Evolutionary conservation across 2,888 invertebrate species (phyloP).

Genomic region (Augiades crinisus): DNA sequence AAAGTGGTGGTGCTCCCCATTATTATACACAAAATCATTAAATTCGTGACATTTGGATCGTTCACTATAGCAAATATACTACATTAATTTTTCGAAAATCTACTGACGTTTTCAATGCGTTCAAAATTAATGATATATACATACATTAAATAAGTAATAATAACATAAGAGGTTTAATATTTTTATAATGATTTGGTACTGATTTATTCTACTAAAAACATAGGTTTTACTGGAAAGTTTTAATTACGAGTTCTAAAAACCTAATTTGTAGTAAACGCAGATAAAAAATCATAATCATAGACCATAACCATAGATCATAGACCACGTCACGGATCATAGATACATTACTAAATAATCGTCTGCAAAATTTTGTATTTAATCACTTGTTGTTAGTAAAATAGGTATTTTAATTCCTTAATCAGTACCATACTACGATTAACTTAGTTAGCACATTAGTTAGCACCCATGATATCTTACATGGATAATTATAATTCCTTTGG

Average conservation of each 20-base stretch:
- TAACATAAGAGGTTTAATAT: neutral
- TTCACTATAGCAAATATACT: neutral
- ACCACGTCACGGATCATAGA: too few relatives aligned
- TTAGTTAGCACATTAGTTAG: neutral
- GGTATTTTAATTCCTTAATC: neutral
- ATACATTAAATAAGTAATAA: neutral
- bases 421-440: too few relatives aligned
- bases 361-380: neutral
- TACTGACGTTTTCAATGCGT: neutral
- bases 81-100: too few relatives aligned
- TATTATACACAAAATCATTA: too few relatives aligned
- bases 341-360: too few relatives aligned
- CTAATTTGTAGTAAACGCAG: too few relatives aligned
- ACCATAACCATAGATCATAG: too few relatives aligned
- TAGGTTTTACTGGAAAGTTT: too few relatives aligned
- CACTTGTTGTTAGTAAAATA: neutral
- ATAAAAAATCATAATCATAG: too few relatives aligned
- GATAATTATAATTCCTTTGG: slow-evolving; percentile 13
- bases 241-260: too few relatives aligned
- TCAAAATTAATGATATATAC: neutral
- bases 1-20: too few relatives aligned
- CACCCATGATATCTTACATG: neutral
- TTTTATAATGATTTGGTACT: neutral
- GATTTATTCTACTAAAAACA: neutral
- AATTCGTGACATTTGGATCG: slow-evolving; percentile 10